Evolutionary conservation across 1,140 invertebrate species (phyloP).

Genomic region (Thrips palmi): DNA sequence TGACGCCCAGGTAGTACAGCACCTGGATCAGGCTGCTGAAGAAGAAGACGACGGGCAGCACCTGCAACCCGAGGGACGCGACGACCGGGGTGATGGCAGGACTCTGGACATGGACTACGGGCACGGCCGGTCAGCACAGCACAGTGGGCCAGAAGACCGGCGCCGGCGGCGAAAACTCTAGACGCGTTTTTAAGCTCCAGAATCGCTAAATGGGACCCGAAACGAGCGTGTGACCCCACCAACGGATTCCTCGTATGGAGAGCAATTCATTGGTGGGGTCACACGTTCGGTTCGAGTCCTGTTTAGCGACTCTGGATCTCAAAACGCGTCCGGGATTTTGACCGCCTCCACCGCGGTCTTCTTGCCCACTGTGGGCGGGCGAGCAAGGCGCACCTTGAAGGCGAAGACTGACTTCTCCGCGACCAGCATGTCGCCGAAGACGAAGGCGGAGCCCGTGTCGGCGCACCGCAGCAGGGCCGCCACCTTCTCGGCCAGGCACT

Average conservation of each 20-base stretch:
- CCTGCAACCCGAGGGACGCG: no score
- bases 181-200: neutral
- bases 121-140: neutral
- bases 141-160: neutral
- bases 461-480: constrained; percentile 63
- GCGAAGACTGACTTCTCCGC: constrained; percentile 43
- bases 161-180: neutral
- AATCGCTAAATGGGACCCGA: no score
- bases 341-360: no score
- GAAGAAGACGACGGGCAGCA: constrained; percentile 75
- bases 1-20: constrained; percentile 68
- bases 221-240: neutral
- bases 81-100: constrained; percentile 10
- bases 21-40: constrained; percentile 76
- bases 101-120: neutral
- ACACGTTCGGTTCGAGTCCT: neutral
- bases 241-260: neutral
- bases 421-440: constrained; percentile 59
- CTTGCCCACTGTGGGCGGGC: no score
- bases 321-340: neutral
- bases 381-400: constrained; percentile 59
- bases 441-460: constrained; percentile 59
- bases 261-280: neutral
- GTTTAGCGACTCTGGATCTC: neutral
- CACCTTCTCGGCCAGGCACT: constrained; percentile 63